Conservation (phyloP, 2,888 invertebrate genomes). For the Encarsia formosa region DNA sequence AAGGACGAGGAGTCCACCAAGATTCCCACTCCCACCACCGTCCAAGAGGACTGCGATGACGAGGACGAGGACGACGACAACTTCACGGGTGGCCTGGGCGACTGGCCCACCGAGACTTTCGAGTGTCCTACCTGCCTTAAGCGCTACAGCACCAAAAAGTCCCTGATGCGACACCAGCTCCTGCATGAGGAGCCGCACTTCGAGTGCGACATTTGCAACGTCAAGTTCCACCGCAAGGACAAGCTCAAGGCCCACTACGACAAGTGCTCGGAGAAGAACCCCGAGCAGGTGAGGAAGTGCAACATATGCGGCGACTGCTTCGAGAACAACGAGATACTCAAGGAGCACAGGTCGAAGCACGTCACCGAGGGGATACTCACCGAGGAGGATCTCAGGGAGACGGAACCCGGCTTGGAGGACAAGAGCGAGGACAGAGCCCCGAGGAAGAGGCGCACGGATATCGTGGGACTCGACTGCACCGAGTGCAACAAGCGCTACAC, state of each 20-base stretch:
- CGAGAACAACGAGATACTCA: constrained; percentile 46
- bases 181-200: constrained; percentile 49
- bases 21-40: constrained; percentile 22
- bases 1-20: constrained; percentile 36
- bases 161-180: constrained; percentile 45
- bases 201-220: constrained; percentile 48
- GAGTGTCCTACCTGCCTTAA: constrained; percentile 48
- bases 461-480: constrained; percentile 47
- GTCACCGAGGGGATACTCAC: constrained; percentile 48
- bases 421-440: constrained; percentile 40
- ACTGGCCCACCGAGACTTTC: constrained; percentile 48
- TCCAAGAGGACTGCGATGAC: constrained; percentile 25
- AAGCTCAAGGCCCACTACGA: constrained; percentile 49
- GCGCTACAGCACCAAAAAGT: constrained; percentile 48
- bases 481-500: constrained; percentile 49
- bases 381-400: constrained; percentile 46
- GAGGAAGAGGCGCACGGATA: constrained; percentile 46
- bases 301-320: constrained; percentile 49
- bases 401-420: constrained; percentile 42
- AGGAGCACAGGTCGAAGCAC: constrained; percentile 45
- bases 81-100: constrained; percentile 45
- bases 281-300: constrained; percentile 49
- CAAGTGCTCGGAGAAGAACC: constrained; percentile 49
- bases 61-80: constrained; percentile 38
- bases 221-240: constrained; percentile 48